A percentile compares a stretch with the other conserved stretches of the same genome.
Evolutionary conservation across 2,797 vertebrate species (phyloP).

Genomic region (Saxicola maurus): DNA sequence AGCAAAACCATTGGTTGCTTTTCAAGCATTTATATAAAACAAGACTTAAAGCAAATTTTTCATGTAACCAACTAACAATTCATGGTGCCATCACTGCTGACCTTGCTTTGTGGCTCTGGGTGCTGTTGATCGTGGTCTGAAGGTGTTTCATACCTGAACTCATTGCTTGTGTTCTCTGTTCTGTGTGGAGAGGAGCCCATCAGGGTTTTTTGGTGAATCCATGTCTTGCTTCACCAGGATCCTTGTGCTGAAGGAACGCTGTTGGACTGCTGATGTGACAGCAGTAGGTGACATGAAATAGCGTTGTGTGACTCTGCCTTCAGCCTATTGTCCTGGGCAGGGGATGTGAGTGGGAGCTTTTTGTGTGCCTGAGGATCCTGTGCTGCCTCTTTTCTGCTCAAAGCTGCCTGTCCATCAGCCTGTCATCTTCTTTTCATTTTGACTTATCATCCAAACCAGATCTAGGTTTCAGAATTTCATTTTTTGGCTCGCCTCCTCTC

Average conservation of each 20-base stretch:
- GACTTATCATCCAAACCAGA: slow-evolving; percentile 51
- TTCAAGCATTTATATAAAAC: background rate
- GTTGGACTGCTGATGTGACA: background rate
- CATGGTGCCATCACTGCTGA: background rate
- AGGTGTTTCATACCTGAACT: background rate
- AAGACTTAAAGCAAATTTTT: background rate
- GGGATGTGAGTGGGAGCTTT: background rate
- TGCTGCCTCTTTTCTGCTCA: background rate
- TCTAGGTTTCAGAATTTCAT: slow-evolving; percentile 56
- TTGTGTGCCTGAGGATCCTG: background rate
- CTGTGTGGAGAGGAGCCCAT: background rate
- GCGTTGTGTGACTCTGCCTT: background rate
- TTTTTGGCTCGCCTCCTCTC: slow-evolving; percentile 41
- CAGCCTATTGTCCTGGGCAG: background rate
- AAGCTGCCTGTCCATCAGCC: slow-evolving; percentile 27
- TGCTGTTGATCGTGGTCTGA: background rate
- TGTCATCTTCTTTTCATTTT: slow-evolving; percentile 48
- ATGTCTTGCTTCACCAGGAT: background rate
- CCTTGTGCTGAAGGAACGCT: background rate
- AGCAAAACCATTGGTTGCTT: background rate
- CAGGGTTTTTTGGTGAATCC: background rate
- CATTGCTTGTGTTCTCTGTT: background rate
- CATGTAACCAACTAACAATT: background rate
- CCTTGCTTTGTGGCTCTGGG: background rate
- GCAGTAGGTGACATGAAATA: background rate